Conservation (phyloP, 2,113 vertebrate species). For the Arvicanthis niloticus region DNA sequence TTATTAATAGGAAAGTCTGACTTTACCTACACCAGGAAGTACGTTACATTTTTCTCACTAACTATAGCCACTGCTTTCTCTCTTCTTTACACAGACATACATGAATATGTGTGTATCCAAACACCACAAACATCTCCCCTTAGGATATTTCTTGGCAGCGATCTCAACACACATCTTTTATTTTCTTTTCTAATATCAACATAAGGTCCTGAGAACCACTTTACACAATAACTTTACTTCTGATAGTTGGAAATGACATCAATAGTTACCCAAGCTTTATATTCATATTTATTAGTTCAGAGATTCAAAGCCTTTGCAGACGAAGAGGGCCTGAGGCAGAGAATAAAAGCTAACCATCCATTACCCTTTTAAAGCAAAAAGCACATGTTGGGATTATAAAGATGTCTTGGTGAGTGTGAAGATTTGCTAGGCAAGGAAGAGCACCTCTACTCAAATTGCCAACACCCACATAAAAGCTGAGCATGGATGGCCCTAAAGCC, state of each 20-base stretch:
- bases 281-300: background rate
- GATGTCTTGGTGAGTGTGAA: background rate
- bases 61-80: background rate
- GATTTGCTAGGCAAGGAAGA: no score
- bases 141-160: background rate
- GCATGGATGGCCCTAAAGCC: background rate
- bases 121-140: accelerated
- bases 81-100: background rate
- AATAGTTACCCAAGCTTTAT: background rate
- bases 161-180: accelerated
- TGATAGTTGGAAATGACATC: background rate
- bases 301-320: background rate
- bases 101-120: accelerated
- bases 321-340: background rate
- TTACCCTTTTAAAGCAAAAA: background rate
- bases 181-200: background rate
- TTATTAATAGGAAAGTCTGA: slow-evolving; percentile 63
- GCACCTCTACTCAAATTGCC: background rate
- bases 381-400: no score
- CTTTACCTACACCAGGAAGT: background rate
- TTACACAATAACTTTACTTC: background rate
- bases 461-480: background rate
- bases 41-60: background rate
- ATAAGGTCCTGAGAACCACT: background rate
- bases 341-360: background rate